phyloP scores from a whole-genome alignment of 1,140 invertebrate genomes.

The Aculops lycopersici region DNA sequence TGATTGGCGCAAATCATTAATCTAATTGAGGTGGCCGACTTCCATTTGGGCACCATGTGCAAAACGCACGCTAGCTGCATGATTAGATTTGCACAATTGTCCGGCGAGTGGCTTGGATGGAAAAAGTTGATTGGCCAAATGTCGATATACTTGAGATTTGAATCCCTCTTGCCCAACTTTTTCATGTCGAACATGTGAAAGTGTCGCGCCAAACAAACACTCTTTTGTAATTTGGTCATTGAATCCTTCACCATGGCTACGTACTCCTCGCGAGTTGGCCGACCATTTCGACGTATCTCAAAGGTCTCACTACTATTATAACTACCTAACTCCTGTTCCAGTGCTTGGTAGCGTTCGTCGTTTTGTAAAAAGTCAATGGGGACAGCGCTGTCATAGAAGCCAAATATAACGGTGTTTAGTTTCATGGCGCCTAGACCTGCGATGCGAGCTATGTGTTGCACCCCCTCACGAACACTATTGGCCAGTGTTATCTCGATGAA shows the following conservation, averaged over 20 bases:
- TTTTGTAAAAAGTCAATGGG: conserved; percentile 35
- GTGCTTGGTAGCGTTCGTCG: conserved; percentile 7
- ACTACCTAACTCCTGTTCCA: conserved; percentile 10
- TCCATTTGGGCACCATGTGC: conserved; percentile 41
- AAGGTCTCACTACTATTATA: conserved; percentile 13
- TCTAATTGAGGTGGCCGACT: conserved; percentile 41
- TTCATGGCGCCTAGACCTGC: conserved; percentile 94
- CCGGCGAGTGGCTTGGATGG: conserved; percentile 38
- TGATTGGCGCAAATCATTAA: conserved; percentile 35
- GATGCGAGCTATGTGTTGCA: conserved; percentile 62
- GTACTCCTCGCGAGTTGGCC: conserved; percentile 29
- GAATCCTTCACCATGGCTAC: conserved; percentile 41
- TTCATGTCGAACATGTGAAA: conserved; percentile 41
- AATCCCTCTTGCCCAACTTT: conserved; percentile 14
- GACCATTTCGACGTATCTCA: conserved; percentile 12
- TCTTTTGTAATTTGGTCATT: conserved; percentile 75
- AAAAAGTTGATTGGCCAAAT: conserved; percentile 83
- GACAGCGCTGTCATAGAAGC: conserved; percentile 46
- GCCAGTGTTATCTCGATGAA: conserved; percentile 81
- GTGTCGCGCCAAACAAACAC: conserved; percentile 64
- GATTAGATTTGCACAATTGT: conserved; percentile 54
- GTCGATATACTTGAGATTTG: conserved; percentile 40
- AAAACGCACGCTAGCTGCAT: conserved; percentile 85
- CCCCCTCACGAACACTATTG: conserved; percentile 43
- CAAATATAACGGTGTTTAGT: conserved; percentile 58